phyloP scores from a whole-genome alignment of 1,140 invertebrate species.

The Diorhabda elongata region DNA sequence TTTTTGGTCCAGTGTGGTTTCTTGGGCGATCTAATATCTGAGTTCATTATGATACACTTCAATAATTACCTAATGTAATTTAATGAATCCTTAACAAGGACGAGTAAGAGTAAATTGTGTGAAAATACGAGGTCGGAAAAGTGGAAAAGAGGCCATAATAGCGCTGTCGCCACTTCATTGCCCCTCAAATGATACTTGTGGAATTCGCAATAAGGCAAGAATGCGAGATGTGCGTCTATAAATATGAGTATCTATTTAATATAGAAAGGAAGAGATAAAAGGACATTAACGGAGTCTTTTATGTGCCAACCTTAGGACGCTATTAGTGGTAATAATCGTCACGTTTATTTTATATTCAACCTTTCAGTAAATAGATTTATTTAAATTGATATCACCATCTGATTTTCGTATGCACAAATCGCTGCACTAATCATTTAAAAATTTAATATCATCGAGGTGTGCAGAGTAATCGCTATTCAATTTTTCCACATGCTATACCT shows the following conservation, averaged over 20 bases:
- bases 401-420: too few relatives aligned
- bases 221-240: conserved; percentile 36
- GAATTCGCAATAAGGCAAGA: conserved; percentile 46
- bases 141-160: conserved; percentile 23
- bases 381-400: too few relatives aligned
- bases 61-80: not conserved
- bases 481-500: too few relatives aligned
- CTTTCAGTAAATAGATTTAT: too few relatives aligned
- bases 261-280: conserved; percentile 10
- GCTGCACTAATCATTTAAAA: too few relatives aligned
- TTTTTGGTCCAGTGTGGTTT: too few relatives aligned
- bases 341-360: conserved; percentile 1
- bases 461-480: too few relatives aligned
- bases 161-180: conserved; percentile 41
- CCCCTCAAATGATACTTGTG: conserved; percentile 44
- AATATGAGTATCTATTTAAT: conserved; percentile 37
- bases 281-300: conserved; percentile 13
- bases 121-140: not conserved
- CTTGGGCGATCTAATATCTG: too few relatives aligned
- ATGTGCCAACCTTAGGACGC: conserved; percentile 27
- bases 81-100: not conserved
- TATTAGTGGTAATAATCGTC: conserved; percentile 12
- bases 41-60: too few relatives aligned
- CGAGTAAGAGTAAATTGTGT: not conserved
- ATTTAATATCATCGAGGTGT: too few relatives aligned